Evolutionary conservation across 1,140 invertebrate genomes (phyloP).

Genomic region (honey bee (Apis mellifera)): Amel_HAv3.1 CM009938.2:9782001-9782500

Average conservation of each 20-base stretch:
- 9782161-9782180: background rate
- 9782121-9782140: background rate
- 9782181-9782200: background rate
- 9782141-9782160: no score
- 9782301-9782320: constrained; percentile 1
- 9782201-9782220: background rate
- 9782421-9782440: background rate
- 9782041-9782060: background rate
- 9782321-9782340: background rate
- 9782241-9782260: background rate
- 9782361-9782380: background rate
- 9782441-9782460: background rate
- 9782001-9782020: background rate
- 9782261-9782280: constrained; percentile 16
- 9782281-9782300: constrained; percentile 30
- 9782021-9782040: background rate
- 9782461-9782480: constrained; percentile 63
- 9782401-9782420: background rate
- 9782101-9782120: no score
- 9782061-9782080: background rate
- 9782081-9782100: background rate
- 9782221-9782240: constrained; percentile 18
- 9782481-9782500: background rate
- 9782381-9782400: background rate
- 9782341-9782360: background rate